Base-by-base conservation (phyloP, 1,140 invertebrate species). In the Chrysopa pallens region DNA sequence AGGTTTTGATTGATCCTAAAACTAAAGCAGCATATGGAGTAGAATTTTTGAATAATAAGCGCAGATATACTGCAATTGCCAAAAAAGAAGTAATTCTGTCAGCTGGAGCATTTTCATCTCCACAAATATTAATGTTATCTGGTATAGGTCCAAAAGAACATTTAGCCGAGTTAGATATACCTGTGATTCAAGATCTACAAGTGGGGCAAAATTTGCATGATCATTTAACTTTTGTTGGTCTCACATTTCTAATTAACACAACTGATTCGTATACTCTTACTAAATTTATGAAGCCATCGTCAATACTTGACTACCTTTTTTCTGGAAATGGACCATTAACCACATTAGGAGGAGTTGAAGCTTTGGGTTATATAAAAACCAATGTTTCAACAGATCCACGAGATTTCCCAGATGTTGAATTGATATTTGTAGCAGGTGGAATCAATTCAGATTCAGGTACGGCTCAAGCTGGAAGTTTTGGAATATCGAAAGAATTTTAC, bases 91-190 rank as follows among this genome's bases (percentile, higher is more conserved):
- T 77, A 2, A 71, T 76, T 31, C 29, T 77, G 12, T 68, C 69
- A 4, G 72, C 70, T 4, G 74, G 74, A 15, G 62, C 71, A 5
- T 66, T 77, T 12, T 67, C 71, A 28, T 69, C 72, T 4, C 72
- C 74, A 7, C 80, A 87, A 58, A 50, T 88, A 8, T 57, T 88
- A 15, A 79, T 84, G 74, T 62, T 85, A 0, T 84, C 80, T 1
- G 84, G 84, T 0, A 64, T 88, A 6, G 84, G 84, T 1, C 79
- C 81, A 11, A 71, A 61, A 51, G 51, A 64, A 31, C 66, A 74
- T 46, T 51, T 93, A 2, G 56, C 74, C 36, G 67, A 74, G 15
- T 57, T 78, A 2, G 66, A 68, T 0, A 73, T 76, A 12, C 45
- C 59, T 0, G 56, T 65, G 0, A 48, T 74, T 3, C 52, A 64